Conservation (phyloP, 2,888 invertebrate genomes). For the Aspidiotus rigidus region DNA sequence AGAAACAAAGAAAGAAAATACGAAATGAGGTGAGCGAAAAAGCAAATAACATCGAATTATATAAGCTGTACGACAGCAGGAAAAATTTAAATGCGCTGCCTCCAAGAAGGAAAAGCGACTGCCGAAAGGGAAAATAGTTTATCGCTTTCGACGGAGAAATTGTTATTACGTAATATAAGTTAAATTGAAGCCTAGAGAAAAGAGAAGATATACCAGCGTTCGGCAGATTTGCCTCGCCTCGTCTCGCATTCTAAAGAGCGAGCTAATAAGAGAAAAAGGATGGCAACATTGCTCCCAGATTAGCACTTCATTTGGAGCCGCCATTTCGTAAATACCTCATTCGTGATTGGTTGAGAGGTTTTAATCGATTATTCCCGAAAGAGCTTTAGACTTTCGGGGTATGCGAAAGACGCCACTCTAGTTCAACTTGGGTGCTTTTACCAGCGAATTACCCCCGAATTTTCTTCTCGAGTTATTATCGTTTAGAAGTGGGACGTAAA, state of each 20-base stretch:
- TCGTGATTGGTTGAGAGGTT: conserved; percentile 35
- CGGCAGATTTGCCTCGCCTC: neutral
- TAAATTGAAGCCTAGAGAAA: conserved; percentile 13
- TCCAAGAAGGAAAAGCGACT: too few relatives aligned
- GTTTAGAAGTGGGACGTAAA: conserved; percentile 16
- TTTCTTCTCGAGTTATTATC: conserved; percentile 17
- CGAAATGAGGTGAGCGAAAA: too few relatives aligned
- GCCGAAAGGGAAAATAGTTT: neutral
- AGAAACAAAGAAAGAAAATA: too few relatives aligned
- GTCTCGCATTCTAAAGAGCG: conserved; percentile 20
- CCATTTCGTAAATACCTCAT: conserved; percentile 34
- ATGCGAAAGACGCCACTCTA: conserved; percentile 27
- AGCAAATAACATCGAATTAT: too few relatives aligned
- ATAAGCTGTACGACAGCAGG: too few relatives aligned
- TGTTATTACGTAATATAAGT: conserved; percentile 31
- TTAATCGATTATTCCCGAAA: conserved; percentile 36
- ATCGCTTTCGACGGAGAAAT: conserved; percentile 23
- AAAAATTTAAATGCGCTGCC: too few relatives aligned
- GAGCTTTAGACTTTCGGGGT: conserved; percentile 34
- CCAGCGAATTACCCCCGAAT: conserved; percentile 25
- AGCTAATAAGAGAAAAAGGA: conserved; percentile 23
- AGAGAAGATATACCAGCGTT: neutral
- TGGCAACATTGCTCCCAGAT: conserved; percentile 30
- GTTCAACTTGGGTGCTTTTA: conserved; percentile 30
- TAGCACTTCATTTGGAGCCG: conserved; percentile 35